Base-by-base conservation (phyloP, 2,113 vertebrate species). In the Pungitius pungitius region DNA sequence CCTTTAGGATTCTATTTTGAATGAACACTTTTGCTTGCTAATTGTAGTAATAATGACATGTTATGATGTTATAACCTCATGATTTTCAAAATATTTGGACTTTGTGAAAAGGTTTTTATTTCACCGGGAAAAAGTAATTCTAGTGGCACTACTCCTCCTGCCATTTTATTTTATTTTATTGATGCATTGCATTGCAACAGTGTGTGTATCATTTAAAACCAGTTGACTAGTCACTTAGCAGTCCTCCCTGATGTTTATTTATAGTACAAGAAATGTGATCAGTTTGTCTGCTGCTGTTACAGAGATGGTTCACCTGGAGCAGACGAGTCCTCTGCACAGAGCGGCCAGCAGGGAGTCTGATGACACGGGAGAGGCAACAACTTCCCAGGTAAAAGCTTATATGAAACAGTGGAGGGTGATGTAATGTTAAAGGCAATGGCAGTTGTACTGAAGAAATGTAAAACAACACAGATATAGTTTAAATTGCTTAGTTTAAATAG, bases 251-350 rank as follows among this genome's bases (percentile, higher is more conserved):
- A 6, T 20, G 17, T 20, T 14, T 0, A 42, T 59, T 72, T 24
- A 8, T 60, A 18, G 7, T 52, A 33, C 72, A 42, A 58, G 6
- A n/a, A 55, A 20, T 71, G 55, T 80, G 30, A 79, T 52, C 3
- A 51, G 18, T 70, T 0, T 80, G 13, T 75, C 2, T 63, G 22
- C 45, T 86, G 33, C 49, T 52, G 0, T 72, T 73, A 30, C 92
- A 98, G 97, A 98, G 49, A 95, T 97, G 88, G 95, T 91, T 60
- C 94, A 96, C 26, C 89, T 98, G 87, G 94, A 95, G 88, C 94
- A 96, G 69, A 94, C 94, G 0, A 95, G 95, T 56, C 89, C 91
- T 0, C 90, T 91, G 67, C 92, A 94, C 80, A 87, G 94, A 18
- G 85, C 93, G 8, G 85, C 87, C 0, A 91, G 87, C 84, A 89